phyloP scores from a whole-genome alignment of 1,140 invertebrate genomes.

The Chironomus tepperi region DNA sequence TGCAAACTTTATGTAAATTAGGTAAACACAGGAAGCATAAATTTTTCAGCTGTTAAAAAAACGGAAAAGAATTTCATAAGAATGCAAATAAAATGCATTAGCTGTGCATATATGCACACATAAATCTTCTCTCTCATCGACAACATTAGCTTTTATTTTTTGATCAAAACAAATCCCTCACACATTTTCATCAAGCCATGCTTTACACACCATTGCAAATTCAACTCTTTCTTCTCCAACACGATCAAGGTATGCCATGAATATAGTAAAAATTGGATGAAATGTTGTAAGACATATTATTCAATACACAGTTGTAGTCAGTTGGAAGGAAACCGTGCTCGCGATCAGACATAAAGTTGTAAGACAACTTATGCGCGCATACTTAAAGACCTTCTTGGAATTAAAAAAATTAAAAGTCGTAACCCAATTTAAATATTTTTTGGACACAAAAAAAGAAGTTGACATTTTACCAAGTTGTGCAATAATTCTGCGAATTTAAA shows the following conservation, averaged over 20 bases:
- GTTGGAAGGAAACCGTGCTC: background rate
- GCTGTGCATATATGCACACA: too few relatives aligned
- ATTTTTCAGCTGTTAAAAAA: too few relatives aligned
- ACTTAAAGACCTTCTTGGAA: background rate
- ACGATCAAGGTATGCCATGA: too few relatives aligned
- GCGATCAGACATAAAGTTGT: background rate
- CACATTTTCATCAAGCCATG: background rate
- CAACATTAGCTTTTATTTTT: background rate
- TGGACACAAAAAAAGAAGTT: background rate
- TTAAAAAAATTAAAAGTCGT: background rate
- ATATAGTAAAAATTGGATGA: too few relatives aligned
- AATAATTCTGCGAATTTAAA: background rate
- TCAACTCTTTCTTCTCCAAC: background rate
- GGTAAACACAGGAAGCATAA: too few relatives aligned
- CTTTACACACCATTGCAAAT: constrained; percentile 4
- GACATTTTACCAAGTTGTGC: constrained; percentile 10
- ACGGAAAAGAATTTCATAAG: too few relatives aligned
- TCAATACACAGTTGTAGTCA: background rate
- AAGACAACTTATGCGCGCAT: background rate
- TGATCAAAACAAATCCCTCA: background rate
- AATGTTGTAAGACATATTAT: too few relatives aligned
- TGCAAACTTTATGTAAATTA: too few relatives aligned
- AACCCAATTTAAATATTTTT: constrained; percentile 9
- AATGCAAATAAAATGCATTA: too few relatives aligned
- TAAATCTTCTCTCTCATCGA: too few relatives aligned